Conservation (phyloP, 1,140 invertebrate species). For the Musca vetustissima region DNA sequence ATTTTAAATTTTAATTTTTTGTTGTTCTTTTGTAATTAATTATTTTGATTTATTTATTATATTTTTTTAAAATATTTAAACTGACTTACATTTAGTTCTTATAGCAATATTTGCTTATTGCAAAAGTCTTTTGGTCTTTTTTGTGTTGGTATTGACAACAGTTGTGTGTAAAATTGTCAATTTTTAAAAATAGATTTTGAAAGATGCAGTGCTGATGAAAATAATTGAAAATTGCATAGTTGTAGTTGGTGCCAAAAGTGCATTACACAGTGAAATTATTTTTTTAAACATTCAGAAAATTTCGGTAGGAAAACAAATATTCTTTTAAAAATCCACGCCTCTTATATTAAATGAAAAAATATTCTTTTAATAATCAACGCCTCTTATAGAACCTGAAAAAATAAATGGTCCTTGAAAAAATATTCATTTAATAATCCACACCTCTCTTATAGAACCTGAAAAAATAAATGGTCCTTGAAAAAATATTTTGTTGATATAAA, state of each 20-base stretch:
- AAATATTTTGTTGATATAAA: too few relatives aligned
- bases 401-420: too few relatives aligned
- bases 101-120: background rate
- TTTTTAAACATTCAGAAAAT: conserved; percentile 3
- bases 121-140: background rate
- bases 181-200: conserved; percentile 15
- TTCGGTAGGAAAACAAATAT: too few relatives aligned
- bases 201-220: conserved; percentile 4
- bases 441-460: too few relatives aligned
- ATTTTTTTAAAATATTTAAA: background rate
- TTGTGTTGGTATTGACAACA: conserved; percentile 4
- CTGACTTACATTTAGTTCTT: background rate
- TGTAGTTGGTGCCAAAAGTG: too few relatives aligned
- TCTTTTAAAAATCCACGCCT: too few relatives aligned
- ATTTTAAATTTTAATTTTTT: background rate
- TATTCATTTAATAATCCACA: too few relatives aligned
- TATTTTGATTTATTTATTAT: conserved; percentile 12
- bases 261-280: too few relatives aligned
- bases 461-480: too few relatives aligned
- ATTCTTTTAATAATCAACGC: too few relatives aligned
- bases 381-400: too few relatives aligned
- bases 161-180: background rate
- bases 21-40: background rate
- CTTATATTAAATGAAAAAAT: too few relatives aligned
- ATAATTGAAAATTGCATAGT: background rate